phyloP scores from a whole-genome alignment of 2,797 vertebrate genomes.

The Phalanger gymnotis region DNA sequence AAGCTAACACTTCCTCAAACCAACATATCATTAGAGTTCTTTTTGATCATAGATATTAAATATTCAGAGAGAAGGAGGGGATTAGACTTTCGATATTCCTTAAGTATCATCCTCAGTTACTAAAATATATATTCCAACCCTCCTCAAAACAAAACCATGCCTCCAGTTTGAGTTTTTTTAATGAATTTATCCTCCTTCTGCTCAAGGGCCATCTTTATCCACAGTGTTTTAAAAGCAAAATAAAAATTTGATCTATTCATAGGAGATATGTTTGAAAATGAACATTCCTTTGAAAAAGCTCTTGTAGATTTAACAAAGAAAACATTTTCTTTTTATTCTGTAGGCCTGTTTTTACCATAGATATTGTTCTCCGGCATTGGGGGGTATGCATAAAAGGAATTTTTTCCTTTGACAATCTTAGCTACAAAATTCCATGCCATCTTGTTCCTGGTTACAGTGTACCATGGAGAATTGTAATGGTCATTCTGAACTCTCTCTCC shows the following conservation, averaged over 20 bases:
- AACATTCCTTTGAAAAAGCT: background rate
- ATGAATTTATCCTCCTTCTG: background rate
- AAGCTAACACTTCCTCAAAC: constrained; percentile 1
- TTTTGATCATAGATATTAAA: constrained; percentile 18
- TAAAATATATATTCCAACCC: constrained; percentile 19
- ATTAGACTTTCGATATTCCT: constrained; percentile 41
- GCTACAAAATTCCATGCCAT: background rate
- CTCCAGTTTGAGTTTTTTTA: background rate
- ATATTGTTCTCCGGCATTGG: background rate
- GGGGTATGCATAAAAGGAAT: background rate
- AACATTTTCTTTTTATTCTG: background rate
- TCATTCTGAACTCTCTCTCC: background rate
- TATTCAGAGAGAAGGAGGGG: background rate
- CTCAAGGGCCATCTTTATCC: background rate
- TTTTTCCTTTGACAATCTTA: background rate
- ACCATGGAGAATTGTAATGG: background rate
- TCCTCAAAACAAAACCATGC: background rate
- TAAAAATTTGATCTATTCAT: constrained; percentile 17
- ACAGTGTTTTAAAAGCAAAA: constrained; percentile 33
- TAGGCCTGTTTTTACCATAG: background rate
- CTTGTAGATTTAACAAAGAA: background rate
- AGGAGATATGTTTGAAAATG: constrained; percentile 35
- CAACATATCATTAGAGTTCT: background rate
- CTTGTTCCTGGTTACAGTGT: background rate
- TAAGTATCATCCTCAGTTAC: constrained; percentile 21